Evolutionary conservation across 2,888 invertebrate genomes (phyloP), one percentile per base, ranked within the genome.

Genomic region (Gortyna flavago): DNA sequence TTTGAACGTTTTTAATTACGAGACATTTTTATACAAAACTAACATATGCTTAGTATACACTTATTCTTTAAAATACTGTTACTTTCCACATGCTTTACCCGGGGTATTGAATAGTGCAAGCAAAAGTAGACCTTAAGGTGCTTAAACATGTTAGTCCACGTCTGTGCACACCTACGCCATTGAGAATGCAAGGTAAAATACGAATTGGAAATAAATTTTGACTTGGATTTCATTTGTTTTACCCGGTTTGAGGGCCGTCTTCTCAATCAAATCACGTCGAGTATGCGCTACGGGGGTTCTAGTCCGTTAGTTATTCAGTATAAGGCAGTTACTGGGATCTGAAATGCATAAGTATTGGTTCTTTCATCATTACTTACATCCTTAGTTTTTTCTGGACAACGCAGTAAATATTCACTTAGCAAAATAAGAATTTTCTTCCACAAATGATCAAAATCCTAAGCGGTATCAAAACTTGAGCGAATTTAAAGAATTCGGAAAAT

Each of bases 401-500:
- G 3, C 35, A 41, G 8, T 21, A 62, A 29, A 44, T 48, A 21
- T 48, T n/a, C 5, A 8, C 0, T 13, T 4, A 25, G 41, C 2
- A 25, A 72, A 80, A 68, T 41, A 79, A 64, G 41, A 65, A 32
- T 51, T 57, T 38, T n/a, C 4, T 1, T 5, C 1, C 1, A 67
- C 35, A 62, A 61, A 68, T 41, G 29, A 71, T 73, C 54, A 59
- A 85, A 79, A 79, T 81, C 77, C 77, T 68, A 69, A 75, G 18
- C 68, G 32, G 38, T 77, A 77, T 83, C 79, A 75, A 80, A 78
- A 71, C 71, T 65, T 75, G 72, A 80, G 75, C 64, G 74, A 85
- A 80, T 84, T 85, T 80, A 74, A 70, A 75, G 83, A 77, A 85
- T 80, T 85, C 68, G 35, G 72, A 83, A 85, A 79, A 80, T 83